These are phyloP conservation scores for Lottia scabra DNA, from an alignment of 2,888 invertebrate genomes.

Conservation along the genomic window DNA sequence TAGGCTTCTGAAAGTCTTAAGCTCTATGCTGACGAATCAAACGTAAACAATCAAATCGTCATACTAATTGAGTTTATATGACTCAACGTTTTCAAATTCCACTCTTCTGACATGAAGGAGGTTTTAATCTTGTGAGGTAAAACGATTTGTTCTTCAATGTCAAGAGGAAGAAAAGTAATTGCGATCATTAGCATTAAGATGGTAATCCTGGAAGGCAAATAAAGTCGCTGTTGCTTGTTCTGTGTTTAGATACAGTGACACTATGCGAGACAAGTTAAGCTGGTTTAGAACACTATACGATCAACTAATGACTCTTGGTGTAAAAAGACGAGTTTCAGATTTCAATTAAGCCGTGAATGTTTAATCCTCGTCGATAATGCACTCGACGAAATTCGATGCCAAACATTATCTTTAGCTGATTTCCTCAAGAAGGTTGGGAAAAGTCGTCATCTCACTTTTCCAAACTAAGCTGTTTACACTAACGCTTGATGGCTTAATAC, in stretches of 20 bases:
- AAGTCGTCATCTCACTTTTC: neutral
- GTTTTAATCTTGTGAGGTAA: no score
- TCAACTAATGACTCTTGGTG: constrained; percentile 2
- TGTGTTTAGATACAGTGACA: constrained; percentile 5
- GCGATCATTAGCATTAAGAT: neutral
- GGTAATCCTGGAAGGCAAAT: neutral
- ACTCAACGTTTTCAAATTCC: no score
- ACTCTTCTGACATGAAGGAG: no score
- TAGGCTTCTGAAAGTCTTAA: no score
- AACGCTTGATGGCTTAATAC: constrained; percentile 9
- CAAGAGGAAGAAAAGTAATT: neutral
- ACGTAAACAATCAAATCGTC: no score
- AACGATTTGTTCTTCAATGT: neutral
- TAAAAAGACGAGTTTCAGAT: neutral
- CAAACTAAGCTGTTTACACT: constrained; percentile 12
- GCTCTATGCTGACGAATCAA: no score
- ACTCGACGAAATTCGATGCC: constrained; percentile 9
- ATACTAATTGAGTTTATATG: no score
- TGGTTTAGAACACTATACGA: neutral
- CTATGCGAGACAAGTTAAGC: neutral
- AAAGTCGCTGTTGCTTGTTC: neutral
- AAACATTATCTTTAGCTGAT: constrained; percentile 12
- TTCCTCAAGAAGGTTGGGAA: neutral
- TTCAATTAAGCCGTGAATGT: constrained; percentile 12
- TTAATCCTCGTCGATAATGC: neutral